These are phyloP conservation scores for Amiota mariae DNA, from an alignment of 2,888 invertebrate species.

Conservation along the genomic window DNA sequence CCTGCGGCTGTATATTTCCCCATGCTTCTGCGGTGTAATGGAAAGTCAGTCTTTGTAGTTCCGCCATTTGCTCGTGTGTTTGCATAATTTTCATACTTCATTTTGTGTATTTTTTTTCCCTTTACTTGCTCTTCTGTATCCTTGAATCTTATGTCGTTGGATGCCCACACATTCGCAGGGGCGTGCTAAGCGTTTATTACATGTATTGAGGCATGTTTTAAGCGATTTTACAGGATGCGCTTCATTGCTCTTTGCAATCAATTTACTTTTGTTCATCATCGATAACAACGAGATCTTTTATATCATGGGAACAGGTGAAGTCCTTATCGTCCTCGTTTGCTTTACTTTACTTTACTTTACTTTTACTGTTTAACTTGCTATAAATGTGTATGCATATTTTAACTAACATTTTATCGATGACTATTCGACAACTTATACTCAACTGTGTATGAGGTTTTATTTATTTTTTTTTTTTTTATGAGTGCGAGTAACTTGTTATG, in stretches of 20 bases:
- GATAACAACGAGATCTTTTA: not conserved
- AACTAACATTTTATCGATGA: conserved; percentile 64
- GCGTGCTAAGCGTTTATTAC: conserved; percentile 59
- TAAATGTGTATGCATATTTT: conserved; percentile 49
- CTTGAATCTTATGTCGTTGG: not conserved
- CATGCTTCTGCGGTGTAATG: conserved; percentile 31
- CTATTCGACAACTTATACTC: not conserved
- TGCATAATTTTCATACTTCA: not conserved
- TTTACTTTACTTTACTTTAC: not conserved
- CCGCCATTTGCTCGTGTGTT: conserved; percentile 13
- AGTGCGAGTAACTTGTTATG: conserved; percentile 37
- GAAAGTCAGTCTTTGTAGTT: conserved; percentile 29
- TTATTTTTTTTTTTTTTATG: not conserved
- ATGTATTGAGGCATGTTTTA: conserved; percentile 70
- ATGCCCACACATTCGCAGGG: not conserved
- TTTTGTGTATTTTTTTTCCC: conserved; percentile 15
- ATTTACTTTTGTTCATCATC: conserved; percentile 50
- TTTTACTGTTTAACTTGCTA: conserved; percentile 6
- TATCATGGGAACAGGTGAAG: conserved; percentile 43
- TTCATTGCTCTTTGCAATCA: conserved; percentile 70
- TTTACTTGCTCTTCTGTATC: not conserved
- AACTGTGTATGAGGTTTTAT: conserved; percentile 33
- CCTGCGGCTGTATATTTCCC: conserved; percentile 62
- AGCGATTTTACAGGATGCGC: conserved; percentile 72
- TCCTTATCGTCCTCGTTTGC: conserved; percentile 30